Conservation (phyloP, 2,797 vertebrate genomes). For the Chromobotia macracanthus region DNA sequence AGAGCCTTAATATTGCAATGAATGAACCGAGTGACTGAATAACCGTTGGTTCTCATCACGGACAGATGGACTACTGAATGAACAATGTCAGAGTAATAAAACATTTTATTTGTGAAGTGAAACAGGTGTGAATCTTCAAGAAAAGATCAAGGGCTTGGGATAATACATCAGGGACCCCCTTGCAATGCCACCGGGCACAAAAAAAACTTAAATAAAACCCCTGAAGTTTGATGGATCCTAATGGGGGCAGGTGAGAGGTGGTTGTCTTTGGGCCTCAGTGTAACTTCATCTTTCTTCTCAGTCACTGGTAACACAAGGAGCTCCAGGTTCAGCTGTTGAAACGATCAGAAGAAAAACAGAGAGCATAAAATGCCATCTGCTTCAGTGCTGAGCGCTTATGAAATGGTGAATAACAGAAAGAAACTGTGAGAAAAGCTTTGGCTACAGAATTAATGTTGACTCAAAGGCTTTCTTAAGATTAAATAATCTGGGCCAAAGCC, state of each 20-base stretch:
- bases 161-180: too few species aligned
- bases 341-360: conserved; percentile 42
- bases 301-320: conserved; percentile 12
- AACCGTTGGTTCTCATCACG: not conserved
- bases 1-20: not conserved
- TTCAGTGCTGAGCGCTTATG: conserved; percentile 35
- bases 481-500: conserved; percentile 14
- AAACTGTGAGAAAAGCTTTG: conserved; percentile 39
- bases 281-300: conserved; percentile 9
- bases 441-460: conserved; percentile 38
- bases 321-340: conserved; percentile 50
- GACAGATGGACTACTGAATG: too few species aligned
- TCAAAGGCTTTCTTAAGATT: conserved; percentile 33
- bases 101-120: too few species aligned
- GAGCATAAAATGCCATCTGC: conserved; percentile 53
- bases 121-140: too few species aligned
- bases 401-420: conserved; percentile 43
- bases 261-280: not conserved
- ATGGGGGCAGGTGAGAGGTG: not conserved
- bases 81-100: too few species aligned
- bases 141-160: too few species aligned
- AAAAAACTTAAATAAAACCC: too few species aligned
- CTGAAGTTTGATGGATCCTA: not conserved
- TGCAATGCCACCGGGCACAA: too few species aligned
- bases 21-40: not conserved